Evolutionary conservation across 2,797 vertebrate species (phyloP).

Genomic region (Hippopotamyrus pictus): DNA sequence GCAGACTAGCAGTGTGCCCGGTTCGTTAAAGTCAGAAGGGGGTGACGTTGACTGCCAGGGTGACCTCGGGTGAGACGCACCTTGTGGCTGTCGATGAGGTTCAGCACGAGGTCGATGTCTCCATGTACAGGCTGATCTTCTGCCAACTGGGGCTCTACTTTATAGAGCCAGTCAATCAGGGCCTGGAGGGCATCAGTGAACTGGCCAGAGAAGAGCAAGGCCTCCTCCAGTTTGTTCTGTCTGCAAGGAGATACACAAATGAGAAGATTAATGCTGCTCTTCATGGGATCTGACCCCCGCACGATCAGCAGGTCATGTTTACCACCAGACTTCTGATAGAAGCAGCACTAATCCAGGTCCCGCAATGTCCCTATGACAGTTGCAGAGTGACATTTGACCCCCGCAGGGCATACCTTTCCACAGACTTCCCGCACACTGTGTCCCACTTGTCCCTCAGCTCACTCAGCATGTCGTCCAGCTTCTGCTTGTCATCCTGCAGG

Average conservation of each 20-base stretch:
- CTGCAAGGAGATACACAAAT: slow-evolving; percentile 51
- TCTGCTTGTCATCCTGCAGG: slow-evolving; percentile 86
- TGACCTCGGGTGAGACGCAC: slow-evolving; percentile 50
- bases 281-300: not conserved
- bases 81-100: slow-evolving; percentile 97
- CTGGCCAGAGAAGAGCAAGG: slow-evolving; percentile 91
- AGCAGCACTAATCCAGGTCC: not conserved
- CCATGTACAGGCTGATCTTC: slow-evolving; percentile 97
- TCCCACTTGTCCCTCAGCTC: slow-evolving; percentile 98
- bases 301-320: not conserved
- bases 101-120: slow-evolving; percentile 95
- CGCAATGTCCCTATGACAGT: not conserved
- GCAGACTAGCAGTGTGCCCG: not conserved
- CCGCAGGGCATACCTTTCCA: slow-evolving; percentile 77
- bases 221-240: slow-evolving; percentile 98
- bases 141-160: slow-evolving; percentile 90
- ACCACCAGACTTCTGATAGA: not conserved
- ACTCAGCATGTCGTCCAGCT: slow-evolving; percentile 91
- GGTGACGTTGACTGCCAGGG: not conserved
- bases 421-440: slow-evolving; percentile 94
- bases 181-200: slow-evolving; percentile 96
- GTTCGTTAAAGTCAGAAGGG: not conserved
- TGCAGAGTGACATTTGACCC: not conserved
- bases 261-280: not conserved
- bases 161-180: slow-evolving; percentile 96